Evolutionary conservation across 2,888 invertebrate species (phyloP), one percentile per base, ranked within the genome.

Genomic region (Eubasilissa splendida): DNA sequence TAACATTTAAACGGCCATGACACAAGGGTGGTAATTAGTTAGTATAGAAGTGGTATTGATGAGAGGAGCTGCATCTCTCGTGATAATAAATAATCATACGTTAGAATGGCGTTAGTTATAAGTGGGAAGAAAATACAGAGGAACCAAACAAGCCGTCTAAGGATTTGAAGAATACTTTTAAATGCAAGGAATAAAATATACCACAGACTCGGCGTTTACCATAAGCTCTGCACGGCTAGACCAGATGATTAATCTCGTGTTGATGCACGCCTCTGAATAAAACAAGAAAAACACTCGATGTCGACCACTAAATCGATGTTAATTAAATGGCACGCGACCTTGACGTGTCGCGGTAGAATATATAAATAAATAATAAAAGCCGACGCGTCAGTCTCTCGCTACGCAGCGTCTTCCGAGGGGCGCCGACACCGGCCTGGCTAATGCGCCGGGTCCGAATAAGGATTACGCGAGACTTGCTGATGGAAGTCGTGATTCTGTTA

Each of bases 271-370:
- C 14, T 71, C 53, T 71, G 54, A 71, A 71, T 71, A 71, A 53
- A 31, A 10, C 71, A 11, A 33, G 71, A 71, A 53, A 71, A 70
- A 70, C 52, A 53, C 22, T 33, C 53, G 71, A 54, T 54, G 58
- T 58, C 31, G 71, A 71, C 22, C 31, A 71, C 22, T 10, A 53
- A 71, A 54, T 54, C 54, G 54, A 71, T 71, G 71, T 52, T 54
- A 71, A 71, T 71, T 71, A 54, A 53, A 71, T 71, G 56, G 22
- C 71, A 53, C 22, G 10, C 54, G 71, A 54, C 71, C 71, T 71
- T 71, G 71, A 22, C n/a, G 33, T 54, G 71, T 71, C 71, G 54
- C 50, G 50, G 33, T 50, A 50, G 71, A 71, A 53, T 33, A 33
- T 22, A 10, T 22, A 71, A 71, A 53, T 22, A 33, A 70, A 9